phyloP scores from a whole-genome alignment of 1,140 invertebrate species.

The Mamestra configurata region DNA sequence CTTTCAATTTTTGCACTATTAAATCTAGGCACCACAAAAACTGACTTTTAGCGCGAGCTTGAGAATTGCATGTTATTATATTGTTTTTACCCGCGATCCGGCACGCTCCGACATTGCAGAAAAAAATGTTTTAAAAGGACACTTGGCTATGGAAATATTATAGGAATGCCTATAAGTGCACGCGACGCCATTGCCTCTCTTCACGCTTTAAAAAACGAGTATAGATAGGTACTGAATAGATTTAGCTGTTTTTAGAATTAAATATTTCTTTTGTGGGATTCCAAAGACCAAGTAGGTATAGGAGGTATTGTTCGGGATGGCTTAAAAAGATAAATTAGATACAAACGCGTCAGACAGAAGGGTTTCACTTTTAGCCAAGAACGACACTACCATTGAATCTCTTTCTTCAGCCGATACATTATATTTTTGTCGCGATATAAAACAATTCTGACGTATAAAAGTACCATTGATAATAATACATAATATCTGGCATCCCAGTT shows the following conservation, averaged over 20 bases:
- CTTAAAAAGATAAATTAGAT: background rate
- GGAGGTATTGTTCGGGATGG: background rate
- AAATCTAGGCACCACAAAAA: slow-evolving; percentile 47
- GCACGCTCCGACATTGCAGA: slow-evolving; percentile 55
- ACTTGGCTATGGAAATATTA: slow-evolving; percentile 41
- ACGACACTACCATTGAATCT: background rate
- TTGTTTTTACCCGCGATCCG: slow-evolving; percentile 56
- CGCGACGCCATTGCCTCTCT: slow-evolving; percentile 27
- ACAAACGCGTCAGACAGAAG: background rate
- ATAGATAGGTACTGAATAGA: background rate
- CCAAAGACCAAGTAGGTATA: background rate
- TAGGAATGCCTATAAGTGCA: slow-evolving; percentile 33
- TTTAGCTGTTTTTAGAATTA: background rate
- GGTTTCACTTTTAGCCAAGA: background rate
- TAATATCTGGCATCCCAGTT: slow-evolving; percentile 41
- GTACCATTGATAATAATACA: slow-evolving; percentile 26
- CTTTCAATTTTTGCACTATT: slow-evolving; percentile 43
- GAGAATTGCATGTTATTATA: slow-evolving; percentile 61
- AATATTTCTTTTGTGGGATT: background rate
- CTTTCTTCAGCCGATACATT: background rate
- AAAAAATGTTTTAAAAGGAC: slow-evolving; percentile 48
- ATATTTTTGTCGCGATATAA: slow-evolving; percentile 17
- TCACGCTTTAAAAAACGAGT: slow-evolving; percentile 7
- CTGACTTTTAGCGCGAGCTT: slow-evolving; percentile 42
- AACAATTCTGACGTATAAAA: slow-evolving; percentile 29